phyloP scores from a whole-genome alignment of 2,888 invertebrate genomes.

The Limnephilus rhombicus region DNA sequence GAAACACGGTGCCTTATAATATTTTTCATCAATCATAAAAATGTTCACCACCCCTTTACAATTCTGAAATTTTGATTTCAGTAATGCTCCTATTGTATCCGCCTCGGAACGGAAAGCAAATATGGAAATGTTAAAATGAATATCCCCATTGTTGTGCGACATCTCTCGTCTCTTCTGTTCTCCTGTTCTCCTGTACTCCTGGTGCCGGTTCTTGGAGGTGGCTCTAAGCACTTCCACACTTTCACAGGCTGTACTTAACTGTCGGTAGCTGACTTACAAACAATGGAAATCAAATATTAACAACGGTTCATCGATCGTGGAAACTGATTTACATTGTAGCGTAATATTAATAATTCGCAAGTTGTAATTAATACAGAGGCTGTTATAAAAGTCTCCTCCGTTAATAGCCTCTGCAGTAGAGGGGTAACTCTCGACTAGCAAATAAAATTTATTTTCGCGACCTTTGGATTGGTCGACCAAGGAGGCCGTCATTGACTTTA shows the following conservation, averaged over 20 bases:
- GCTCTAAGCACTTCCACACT: not conserved
- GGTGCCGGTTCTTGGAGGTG: not conserved
- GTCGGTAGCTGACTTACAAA: not conserved
- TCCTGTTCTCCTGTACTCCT: not conserved
- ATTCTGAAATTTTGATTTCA: constrained; percentile 43
- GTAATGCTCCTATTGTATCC: constrained; percentile 52
- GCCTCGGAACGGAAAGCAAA: constrained; percentile 2
- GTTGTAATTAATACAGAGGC: no score
- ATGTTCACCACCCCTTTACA: constrained; percentile 14
- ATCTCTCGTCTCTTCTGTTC: not conserved
- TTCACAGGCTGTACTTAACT: not conserved
- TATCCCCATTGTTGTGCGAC: constrained; percentile 34
- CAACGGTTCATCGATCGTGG: not conserved
- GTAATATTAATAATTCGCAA: not conserved
- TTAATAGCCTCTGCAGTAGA: no score
- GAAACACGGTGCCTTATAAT: no score
- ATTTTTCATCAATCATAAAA: not conserved
- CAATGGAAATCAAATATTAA: not conserved
- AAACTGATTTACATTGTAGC: not conserved
- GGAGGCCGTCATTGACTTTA: no score
- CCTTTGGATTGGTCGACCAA: no score
- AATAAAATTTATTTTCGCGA: no score
- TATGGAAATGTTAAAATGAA: constrained; percentile 36
- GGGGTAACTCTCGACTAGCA: no score
- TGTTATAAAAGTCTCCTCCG: no score